Evolutionary conservation across 1,140 invertebrate genomes (phyloP), one percentile per base, ranked within the genome.

Genomic region (Ooceraea biroi): DNA sequence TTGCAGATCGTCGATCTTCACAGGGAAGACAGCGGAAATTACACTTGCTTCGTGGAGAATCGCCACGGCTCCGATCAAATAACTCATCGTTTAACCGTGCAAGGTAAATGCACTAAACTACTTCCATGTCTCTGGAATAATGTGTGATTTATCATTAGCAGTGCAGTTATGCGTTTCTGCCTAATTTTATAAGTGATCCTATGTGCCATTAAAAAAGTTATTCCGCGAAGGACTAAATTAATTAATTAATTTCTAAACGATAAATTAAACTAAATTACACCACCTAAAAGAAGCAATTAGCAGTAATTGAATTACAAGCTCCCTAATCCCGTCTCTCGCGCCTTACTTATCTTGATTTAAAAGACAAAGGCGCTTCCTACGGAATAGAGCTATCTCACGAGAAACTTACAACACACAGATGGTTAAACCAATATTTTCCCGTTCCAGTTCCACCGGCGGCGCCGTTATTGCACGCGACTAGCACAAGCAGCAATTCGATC

Each of bases 41-140:
- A 98, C 91, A 97, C 98, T 1, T 99, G 98, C 92, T 94, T 95
- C 25, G 97, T 98, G 3, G 96, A 97, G 88, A 99, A 99, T 93
- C 95, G 95, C 10, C 96, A 98, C 93, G 98, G 98, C 0, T 96
- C 95, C 60, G 98, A 98, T 94, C 96, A 97, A 90, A 98, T 99
- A 76, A 96, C 96, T 0, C 98, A 98, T 89, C 94, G 94, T 19
- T 90, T 97, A 3, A 95, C 95, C 66, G 96, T 97, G 12, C 96
- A 96, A 96, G 96, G 96, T 97, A 92, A 74, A 46, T 3, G 14
- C 44, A 52, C 52, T 19, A 5, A 22, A 55, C 19, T 0, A 14
- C 8, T 55, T 46, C 27, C 14, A 66, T 25, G 11, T 65, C 11
- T 8, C 8, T 65, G 12, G 52, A 55, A 55, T 41, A 77, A 11